Base-by-base conservation (phyloP, 2,113 vertebrate genomes). In the Urocynchramus pylzowi region DNA sequence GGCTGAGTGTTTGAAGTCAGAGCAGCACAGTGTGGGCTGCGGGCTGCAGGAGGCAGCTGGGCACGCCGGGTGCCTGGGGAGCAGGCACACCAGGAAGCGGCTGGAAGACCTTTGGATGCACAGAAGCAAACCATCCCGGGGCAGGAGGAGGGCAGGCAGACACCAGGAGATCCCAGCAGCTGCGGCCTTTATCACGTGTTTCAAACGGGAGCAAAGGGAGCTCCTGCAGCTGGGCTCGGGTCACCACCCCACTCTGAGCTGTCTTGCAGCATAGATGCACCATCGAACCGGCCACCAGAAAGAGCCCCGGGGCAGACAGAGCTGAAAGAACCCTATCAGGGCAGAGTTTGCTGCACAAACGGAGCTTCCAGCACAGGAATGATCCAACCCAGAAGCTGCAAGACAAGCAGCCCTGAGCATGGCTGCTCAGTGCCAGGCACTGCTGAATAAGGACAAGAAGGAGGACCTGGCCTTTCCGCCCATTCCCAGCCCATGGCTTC, bases 221-320 rank as follows among this genome's bases (percentile, higher is more conserved):
- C 13, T 78, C 22, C 24, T 47, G 20, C 42, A 21, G 24, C 37
- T 35, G 16, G 14, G 23, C 13, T 61, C 4, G 2, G 28, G 26
- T 49, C 84, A 27, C 37, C 4, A 0, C 26, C 21, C 54, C 27
- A 1, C 35, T 28, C 3, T 2, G 5, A 42, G 67, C 47, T 47
- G 33, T 20, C 21, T 35, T 56, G 73, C 13, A 14, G 84, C 6
- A 11, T 15, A 41, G 11, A 57, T 19, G 31, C 54, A 44, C 41
- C 7, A 0, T 24, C 2, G 2, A 1, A 2, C 35, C 0, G 0
- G 41, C 73, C 0, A 0, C 37, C 3, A 2, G 30, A 52, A 24
- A 69, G 57, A 73, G 67, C 26, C 6, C 18, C 17, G 0, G 1
- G 65, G 20, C 33, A 60, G 44, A 19, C 9, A n/a, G 23, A 69